A percentile compares a stretch with the other conserved stretches of the same genome.
phyloP scores from a whole-genome alignment of 2,888 invertebrate species.

The Zele albiditarsus region DNA sequence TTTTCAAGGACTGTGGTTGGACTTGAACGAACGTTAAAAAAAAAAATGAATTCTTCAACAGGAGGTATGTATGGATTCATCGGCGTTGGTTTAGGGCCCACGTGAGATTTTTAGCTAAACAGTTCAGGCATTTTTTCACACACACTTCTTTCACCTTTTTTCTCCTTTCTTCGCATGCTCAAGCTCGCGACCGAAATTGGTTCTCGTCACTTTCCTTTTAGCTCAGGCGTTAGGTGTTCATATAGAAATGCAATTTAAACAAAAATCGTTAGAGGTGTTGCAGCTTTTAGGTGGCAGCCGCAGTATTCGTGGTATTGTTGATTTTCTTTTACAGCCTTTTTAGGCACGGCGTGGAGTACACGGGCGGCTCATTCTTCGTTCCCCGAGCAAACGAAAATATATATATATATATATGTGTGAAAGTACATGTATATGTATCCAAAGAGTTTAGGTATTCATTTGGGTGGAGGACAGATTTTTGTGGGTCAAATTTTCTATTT shows the following conservation, averaged over 20 bases:
- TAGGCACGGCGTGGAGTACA: conserved; percentile 68
- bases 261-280: conserved; percentile 62
- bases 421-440: not conserved
- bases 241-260: not conserved
- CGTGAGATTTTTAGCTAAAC: conserved; percentile 51
- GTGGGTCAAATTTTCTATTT: conserved; percentile 34
- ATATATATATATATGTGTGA: not conserved
- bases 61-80: conserved; percentile 67
- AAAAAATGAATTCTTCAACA: conserved; percentile 28
- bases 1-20: conserved; percentile 47
- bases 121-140: conserved; percentile 44
- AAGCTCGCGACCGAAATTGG: conserved; percentile 1
- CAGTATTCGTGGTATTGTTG: conserved; percentile 55
- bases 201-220: conserved; percentile 18
- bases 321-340: conserved; percentile 69
- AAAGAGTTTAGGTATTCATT: conserved; percentile 15
- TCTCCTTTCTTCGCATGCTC: conserved; percentile 29
- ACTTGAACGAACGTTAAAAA: not conserved
- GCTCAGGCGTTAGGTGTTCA: conserved; percentile 27
- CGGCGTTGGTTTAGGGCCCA: conserved; percentile 64
- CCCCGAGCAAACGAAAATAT: conserved; percentile 33
- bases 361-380: conserved; percentile 49
- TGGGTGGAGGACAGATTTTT: conserved; percentile 43
- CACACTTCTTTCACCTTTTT: conserved; percentile 14
- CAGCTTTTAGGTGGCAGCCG: conserved; percentile 66